A percentile compares a stretch with the other conserved stretches of the same genome.
These are phyloP conservation scores for Selenia dentaria DNA, from an alignment of 2,888 invertebrate genomes.

Conservation along the genomic window DNA sequence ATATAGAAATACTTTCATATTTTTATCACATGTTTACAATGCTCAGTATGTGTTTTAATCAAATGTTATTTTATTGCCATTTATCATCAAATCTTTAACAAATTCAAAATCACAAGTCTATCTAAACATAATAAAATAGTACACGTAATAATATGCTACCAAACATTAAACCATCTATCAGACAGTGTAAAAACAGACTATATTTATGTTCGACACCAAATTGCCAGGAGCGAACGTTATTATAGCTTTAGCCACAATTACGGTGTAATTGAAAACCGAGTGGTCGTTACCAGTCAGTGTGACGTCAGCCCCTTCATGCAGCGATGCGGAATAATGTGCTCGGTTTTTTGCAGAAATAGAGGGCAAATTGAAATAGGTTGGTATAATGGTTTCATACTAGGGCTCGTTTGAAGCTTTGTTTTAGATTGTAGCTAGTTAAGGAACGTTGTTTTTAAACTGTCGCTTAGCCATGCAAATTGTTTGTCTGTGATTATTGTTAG, in stretches of 20 bases:
- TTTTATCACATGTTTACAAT: too few species aligned
- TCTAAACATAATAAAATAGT: too few species aligned
- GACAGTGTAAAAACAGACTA: slow-evolving; percentile 65
- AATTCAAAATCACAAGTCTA: too few species aligned
- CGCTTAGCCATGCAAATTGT: neutral
- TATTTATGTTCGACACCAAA: slow-evolving; percentile 71
- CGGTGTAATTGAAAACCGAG: slow-evolving; percentile 78
- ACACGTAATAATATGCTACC: too few species aligned
- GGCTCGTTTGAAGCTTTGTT: slow-evolving; percentile 4
- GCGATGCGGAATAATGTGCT: slow-evolving; percentile 37
- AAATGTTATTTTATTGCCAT: too few species aligned
- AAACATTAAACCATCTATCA: slow-evolving; percentile 29
- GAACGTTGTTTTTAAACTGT: neutral
- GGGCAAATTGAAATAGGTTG: slow-evolving; percentile 24
- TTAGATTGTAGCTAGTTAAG: slow-evolving; percentile 11
- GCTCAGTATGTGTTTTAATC: too few species aligned
- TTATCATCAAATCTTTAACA: too few species aligned
- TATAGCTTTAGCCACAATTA: slow-evolving; percentile 72
- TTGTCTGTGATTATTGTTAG: neutral
- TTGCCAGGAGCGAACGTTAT: slow-evolving; percentile 64
- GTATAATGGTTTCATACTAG: slow-evolving; percentile 14
- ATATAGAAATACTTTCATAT: too few species aligned
- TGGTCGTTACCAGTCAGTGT: slow-evolving; percentile 61
- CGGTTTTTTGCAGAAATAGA: slow-evolving; percentile 33
- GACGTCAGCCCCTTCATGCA: slow-evolving; percentile 48